These are phyloP conservation scores for Venustaconcha ellipsiformis DNA, from an alignment of 1,140 invertebrate genomes.

Conservation along the genomic window DNA sequence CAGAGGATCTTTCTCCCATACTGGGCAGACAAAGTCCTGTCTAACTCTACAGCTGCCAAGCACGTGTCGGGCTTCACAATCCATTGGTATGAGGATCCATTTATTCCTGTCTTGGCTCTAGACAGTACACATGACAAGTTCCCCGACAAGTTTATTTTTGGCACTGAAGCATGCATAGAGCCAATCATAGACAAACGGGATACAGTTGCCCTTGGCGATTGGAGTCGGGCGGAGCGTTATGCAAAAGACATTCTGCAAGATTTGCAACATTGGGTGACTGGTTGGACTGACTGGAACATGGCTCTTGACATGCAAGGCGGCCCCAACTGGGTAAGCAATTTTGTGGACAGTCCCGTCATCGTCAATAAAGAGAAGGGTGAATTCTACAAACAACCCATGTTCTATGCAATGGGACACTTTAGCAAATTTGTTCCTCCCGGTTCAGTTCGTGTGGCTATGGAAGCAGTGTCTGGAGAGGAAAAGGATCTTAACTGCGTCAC, in stretches of 20 bases:
- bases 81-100: constrained; percentile 81
- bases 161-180: constrained; percentile 79
- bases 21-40: constrained; percentile 74
- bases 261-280: constrained; percentile 76
- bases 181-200: constrained; percentile 15
- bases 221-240: constrained; percentile 71
- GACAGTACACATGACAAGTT: constrained; percentile 72
- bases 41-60: constrained; percentile 67
- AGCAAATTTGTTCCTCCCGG: constrained; percentile 32
- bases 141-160: constrained; percentile 80
- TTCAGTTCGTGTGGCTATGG: not conserved
- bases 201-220: constrained; percentile 78
- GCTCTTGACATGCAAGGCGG: constrained; percentile 83
- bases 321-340: constrained; percentile 84
- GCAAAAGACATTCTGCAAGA: constrained; percentile 79
- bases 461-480: no score
- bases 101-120: constrained; percentile 72
- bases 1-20: constrained; percentile 75
- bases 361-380: constrained; percentile 76
- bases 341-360: constrained; percentile 83
- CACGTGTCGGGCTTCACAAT: constrained; percentile 84
- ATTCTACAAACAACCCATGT: constrained; percentile 92
- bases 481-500: no score
- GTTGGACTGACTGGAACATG: constrained; percentile 94
- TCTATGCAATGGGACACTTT: constrained; percentile 88